phyloP scores from a whole-genome alignment of 1,140 invertebrate species.

The Chrysopa pallens region DNA sequence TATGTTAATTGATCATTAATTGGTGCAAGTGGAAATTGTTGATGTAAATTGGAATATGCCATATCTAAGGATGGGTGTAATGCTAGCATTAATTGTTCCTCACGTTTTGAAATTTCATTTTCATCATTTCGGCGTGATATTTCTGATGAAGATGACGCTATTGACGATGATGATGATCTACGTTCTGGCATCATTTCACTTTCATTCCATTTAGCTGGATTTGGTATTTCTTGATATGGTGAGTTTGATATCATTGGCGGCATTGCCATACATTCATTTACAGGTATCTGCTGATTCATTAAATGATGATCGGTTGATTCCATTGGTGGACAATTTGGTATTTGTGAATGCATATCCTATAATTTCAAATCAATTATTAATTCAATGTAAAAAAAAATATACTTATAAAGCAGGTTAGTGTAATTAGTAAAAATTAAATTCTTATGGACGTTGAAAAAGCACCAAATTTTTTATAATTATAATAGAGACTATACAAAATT shows the following conservation, averaged over 20 bases:
- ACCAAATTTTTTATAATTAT: no score
- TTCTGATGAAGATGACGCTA: slow-evolving; percentile 37
- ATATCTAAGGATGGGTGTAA: slow-evolving; percentile 25
- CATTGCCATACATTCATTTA: slow-evolving; percentile 24
- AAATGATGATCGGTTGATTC: no score
- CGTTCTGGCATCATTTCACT: slow-evolving; percentile 46
- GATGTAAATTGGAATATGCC: slow-evolving; percentile 22
- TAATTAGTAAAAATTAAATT: no score
- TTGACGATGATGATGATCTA: slow-evolving; percentile 46
- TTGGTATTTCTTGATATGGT: slow-evolving; percentile 39
- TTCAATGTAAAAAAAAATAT: no score
- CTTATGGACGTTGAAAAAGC: no score
- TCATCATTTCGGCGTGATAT: slow-evolving; percentile 26
- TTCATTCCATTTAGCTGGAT: slow-evolving; percentile 52
- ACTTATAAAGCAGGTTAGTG: no score
- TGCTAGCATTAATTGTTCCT: slow-evolving; percentile 14
- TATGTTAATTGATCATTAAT: slow-evolving; percentile 28
- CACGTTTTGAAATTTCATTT: slow-evolving; percentile 14
- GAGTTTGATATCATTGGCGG: slow-evolving; percentile 43
- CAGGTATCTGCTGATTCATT: slow-evolving; percentile 19
- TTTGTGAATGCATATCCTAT: no score
- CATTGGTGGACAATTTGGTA: no score
- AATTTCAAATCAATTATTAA: no score
- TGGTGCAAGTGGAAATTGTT: slow-evolving; percentile 20
- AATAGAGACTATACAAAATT: no score